phyloP scores from a whole-genome alignment of 2,888 invertebrate species.

The Exephanes ischioxanthus region DNA sequence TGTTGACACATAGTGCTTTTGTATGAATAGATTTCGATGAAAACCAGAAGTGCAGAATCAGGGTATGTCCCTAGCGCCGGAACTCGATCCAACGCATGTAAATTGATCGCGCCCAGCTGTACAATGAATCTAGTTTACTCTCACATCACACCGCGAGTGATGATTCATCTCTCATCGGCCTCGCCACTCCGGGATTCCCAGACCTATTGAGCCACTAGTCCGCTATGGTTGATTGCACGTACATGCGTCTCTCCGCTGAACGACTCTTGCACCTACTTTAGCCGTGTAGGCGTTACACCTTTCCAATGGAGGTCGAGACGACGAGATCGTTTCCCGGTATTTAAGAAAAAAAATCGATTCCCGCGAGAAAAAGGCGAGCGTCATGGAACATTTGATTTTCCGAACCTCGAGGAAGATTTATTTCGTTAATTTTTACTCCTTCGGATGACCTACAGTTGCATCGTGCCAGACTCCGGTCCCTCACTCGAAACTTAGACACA shows the following conservation, averaged over 20 bases:
- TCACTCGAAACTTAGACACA: background rate
- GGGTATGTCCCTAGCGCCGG: constrained; percentile 36
- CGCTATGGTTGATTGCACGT: background rate
- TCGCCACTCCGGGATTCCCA: constrained; percentile 57
- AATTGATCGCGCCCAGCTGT: constrained; percentile 25
- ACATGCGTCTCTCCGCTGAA: background rate
- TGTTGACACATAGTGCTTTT: background rate
- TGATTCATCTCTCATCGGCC: constrained; percentile 51
- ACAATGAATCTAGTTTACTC: constrained; percentile 34
- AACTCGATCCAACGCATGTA: constrained; percentile 25
- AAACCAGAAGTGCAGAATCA: constrained; percentile 15
- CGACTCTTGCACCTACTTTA: background rate
- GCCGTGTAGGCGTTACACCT: background rate
- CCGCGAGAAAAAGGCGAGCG: background rate
- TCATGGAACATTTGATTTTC: background rate
- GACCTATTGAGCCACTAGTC: constrained; percentile 24
- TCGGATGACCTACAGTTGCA: too few relatives aligned
- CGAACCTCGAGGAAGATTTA: background rate
- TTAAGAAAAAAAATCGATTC: background rate
- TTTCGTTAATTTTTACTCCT: too few relatives aligned
- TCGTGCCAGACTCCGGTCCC: too few relatives aligned
- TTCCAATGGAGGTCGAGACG: background rate
- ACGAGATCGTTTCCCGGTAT: background rate
- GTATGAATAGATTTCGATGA: constrained; percentile 5
- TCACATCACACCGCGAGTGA: constrained; percentile 11